These are phyloP conservation scores for Aphidoletes aphidimyza DNA, from an alignment of 2,888 invertebrate genomes.

Conservation along the genomic window DNA sequence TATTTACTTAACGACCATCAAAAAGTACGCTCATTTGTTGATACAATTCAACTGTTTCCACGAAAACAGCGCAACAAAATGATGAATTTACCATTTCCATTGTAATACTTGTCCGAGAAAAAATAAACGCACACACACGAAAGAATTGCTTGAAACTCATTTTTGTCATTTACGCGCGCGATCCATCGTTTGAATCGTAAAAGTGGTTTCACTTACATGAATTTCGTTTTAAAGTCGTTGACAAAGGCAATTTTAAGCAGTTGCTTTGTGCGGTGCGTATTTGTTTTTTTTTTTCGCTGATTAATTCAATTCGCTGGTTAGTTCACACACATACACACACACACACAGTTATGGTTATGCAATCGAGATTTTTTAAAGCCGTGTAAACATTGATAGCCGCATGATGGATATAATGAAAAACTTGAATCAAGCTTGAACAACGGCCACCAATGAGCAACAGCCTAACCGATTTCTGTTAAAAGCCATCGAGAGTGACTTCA, in stretches of 20 bases:
- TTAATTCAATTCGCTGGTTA: neutral
- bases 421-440: no score
- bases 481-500: slow-evolving; percentile 17
- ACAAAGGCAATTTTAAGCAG: neutral
- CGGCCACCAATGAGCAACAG: neutral
- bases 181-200: neutral
- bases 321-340: neutral
- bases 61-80: neutral
- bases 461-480: no score
- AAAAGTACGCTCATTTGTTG: neutral
- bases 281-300: neutral
- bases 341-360: slow-evolving; percentile 8
- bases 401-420: neutral
- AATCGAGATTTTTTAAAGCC: neutral
- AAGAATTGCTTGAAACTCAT: neutral
- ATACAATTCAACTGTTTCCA: neutral
- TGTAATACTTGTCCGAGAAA: no score
- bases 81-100: neutral
- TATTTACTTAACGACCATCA: neutral
- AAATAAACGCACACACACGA: no score
- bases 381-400: neutral
- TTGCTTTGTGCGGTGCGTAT: no score
- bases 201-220: neutral
- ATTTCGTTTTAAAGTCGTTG: slow-evolving; percentile 8
- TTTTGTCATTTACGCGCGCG: no score